Base-by-base conservation (phyloP, 2,113 vertebrate genomes). In the Sebastes fasciatus region DNA sequence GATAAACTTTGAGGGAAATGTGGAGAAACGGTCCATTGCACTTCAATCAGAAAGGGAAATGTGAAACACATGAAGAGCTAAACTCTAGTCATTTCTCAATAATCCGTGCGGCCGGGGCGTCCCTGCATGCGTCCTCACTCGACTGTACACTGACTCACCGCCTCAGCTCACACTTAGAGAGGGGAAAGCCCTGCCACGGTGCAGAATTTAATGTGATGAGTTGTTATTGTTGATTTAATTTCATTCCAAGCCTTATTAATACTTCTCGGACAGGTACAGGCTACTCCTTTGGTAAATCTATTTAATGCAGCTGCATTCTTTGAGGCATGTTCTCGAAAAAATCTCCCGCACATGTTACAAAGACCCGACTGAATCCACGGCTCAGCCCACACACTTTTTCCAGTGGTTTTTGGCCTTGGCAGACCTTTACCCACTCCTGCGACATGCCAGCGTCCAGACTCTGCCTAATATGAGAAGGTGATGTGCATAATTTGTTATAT, bases 401-500 rank as follows among this genome's bases (percentile, higher is more conserved):
- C 94, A 94, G 91, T 91, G 92, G 91, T 92, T 93, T 92, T 82
- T 90, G 88, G 91, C 90, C 89, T 94, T 90, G 94, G 90, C 91
- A 93, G 88, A 90, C 90, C 86, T 88, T 73, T 81, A 88, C 81
- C 91, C 83, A 76, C 85, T 90, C 2, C 77, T 79, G 81, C 85
- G 79, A 76, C 89, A 90, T 80, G 84, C 90, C 89, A 85, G 74
- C 82, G 85, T 94, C 93, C 93, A 94, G 87, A 88, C 84, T 91
- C 77, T 80, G 92, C 89, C 91, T 91, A 93, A 93, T 83, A 91
- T 86, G 88, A 94, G 92, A 93, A 93, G 89, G 88, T 93, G 93
- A 94, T 95, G 87, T 93, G 93, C 92, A 93, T 93, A 95, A 94
- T 94, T 93, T 94, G 92, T 93, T 93, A 90, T 94, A 94, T 90